Percentiles rank a stretch among this genome's conserved stretches.
phyloP scores from a whole-genome alignment of 1,140 invertebrate species.

The Drosophila ambigua region DNA sequence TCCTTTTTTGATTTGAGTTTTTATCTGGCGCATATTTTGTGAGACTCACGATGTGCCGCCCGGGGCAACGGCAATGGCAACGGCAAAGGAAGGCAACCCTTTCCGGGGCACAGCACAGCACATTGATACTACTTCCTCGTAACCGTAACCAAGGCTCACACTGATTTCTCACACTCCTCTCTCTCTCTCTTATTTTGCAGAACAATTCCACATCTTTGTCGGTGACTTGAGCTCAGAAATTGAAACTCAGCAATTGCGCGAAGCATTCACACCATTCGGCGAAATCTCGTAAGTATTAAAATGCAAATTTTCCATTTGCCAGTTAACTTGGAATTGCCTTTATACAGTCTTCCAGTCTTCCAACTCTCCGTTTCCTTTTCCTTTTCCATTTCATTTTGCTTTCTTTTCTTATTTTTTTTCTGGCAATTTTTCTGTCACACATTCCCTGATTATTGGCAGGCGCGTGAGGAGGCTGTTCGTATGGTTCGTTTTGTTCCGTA shows the following conservation, averaged over 20 bases:
- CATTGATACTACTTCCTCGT: conserved; percentile 11
- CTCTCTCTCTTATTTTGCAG: conserved; percentile 85
- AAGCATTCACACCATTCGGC: conserved; percentile 98
- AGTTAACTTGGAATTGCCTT: conserved; percentile 60
- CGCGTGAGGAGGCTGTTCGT: conserved; percentile 33
- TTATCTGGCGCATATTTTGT: conserved; percentile 56
- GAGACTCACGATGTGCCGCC: conserved; percentile 35
- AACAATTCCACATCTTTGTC: conserved; percentile 99
- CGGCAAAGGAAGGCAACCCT: conserved; percentile 15
- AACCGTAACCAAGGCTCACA: conserved; percentile 32
- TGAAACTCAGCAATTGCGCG: conserved; percentile 97
- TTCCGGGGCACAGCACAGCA: conserved; percentile 16
- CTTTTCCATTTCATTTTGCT: conserved; percentile 25
- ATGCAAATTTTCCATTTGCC: conserved; percentile 77
- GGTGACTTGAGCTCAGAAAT: conserved; percentile 99
- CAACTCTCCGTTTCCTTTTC: conserved; percentile 2
- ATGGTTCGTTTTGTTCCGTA: conserved; percentile 4
- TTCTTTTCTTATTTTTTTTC: conserved; percentile 2
- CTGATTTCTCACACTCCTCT: conserved; percentile 1
- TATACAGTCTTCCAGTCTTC: not conserved
- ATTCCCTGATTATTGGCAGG: conserved; percentile 64
- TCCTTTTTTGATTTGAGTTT: conserved; percentile 52
- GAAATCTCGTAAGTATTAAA: conserved; percentile 93
- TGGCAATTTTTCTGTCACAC: conserved; percentile 44
- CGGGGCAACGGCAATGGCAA: no score